Base-by-base conservation (phyloP, 64 coral and sea anemone species). In the Porites australiensis region DNA sequence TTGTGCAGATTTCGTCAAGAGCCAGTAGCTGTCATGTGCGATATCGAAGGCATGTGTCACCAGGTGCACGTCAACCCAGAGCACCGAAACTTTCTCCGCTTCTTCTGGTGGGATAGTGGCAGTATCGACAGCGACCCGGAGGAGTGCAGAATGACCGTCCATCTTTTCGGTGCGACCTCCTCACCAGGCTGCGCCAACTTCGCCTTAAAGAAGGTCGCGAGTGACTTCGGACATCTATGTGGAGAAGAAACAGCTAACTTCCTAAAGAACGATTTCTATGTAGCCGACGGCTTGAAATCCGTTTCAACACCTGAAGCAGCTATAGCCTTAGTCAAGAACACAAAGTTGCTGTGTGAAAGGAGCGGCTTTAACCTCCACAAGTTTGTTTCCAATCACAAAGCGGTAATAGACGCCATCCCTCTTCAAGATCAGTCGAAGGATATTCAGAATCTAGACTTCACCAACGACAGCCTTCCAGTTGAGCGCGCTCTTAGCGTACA, bases 281-380 rank as follows among this genome's bases (percentile, higher is more conserved):
- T 88, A 3, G 86, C 74, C 50, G 68, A 88, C 63, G 86, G 86
- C 7, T 75, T 88, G 86, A 50, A 48, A 23, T 88, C 86, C 16
- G 86, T 88, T 49, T 14, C 86, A 37, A 47, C 86, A 54, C 13
- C 43, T 8, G 58, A 88, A 88, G 86, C 50, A 61, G 70, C 86
- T 15, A 75, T 75, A 11, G 48, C 44, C 49, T 23, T 89, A 8
- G 54, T 62, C 4, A 75, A 61, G n/a, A 77, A 77, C 3, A 77
- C 72, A 27, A 77, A 58, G 55, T 45, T 44, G 43, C 27, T 88
- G 86, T 88, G 86, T 76, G 18, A 61, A 20, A 46, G 13, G 23
- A 50, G 86, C 9, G 87, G 87, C 37, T 89, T 89, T 18, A 89
- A 89, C 13, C 72, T 89, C 2, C 87, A 89, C 20, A 89, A 89